Base-by-base conservation (phyloP, 2,113 vertebrate species). In the Neogobius melanostomus region DNA sequence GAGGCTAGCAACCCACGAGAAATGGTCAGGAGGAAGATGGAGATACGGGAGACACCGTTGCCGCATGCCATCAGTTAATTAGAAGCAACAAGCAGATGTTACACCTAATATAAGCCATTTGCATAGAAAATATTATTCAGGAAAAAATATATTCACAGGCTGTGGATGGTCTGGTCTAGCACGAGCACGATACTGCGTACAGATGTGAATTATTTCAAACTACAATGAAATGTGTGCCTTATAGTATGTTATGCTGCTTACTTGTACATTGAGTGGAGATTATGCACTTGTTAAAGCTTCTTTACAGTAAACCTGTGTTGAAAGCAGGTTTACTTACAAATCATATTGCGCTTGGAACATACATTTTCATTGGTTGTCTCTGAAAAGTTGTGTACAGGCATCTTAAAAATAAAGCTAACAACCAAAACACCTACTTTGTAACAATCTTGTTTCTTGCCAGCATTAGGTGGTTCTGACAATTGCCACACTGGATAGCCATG, bases 31-130 rank as follows among this genome's bases (percentile, higher is more conserved):
- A 60, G 51, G 64, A 79, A 53, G 66, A 80, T 64, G 56, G 52
- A 84, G 62, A 72, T 11, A 11, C 61, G 63, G 69, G 76, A 50
- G 15, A 66, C 70, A 63, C 64, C 82, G 65, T 69, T 69, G 59
- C 60, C 64, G 66, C 65, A 59, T 75, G 71, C 74, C 61, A 62
- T 72, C 72, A 71, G 72, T 67, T 84, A 83, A 86, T 86, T 83
- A 83, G 50, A 85, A 62, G 53, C 78, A 75, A 77, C 73, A 82
- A 70, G 66, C 83, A 84, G 83, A 83, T 90, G 86, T 81, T 87
- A 66, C 28, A 61, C 75, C 36, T 61, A 81, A 21, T 61, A 69
- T 71, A 85, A 51, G 69, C 47, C 59, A 80, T 85, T 82, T 80
- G 62, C 47, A 75, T 61, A 53, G 71, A 61, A 59, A 67, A 71